Percentiles rank a stretch among this genome's conserved stretches.
These are phyloP conservation scores for Apostichopus californicus DNA, from an alignment of 35 echinoderm and acorn worm species.

Conservation along the genomic window DNA sequence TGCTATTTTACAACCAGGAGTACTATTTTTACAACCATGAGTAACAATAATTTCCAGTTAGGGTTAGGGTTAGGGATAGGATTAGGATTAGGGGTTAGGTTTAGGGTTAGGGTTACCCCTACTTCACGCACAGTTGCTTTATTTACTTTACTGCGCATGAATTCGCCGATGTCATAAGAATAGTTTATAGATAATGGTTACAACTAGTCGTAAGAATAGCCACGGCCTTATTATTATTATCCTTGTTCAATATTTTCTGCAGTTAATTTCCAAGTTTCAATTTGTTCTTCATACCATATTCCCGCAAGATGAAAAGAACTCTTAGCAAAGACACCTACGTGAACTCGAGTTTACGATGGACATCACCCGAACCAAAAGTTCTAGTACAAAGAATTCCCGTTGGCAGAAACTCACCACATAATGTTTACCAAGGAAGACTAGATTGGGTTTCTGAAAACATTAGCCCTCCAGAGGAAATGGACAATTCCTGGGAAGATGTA, in stretches of 20 bases:
- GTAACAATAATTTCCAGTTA: no score
- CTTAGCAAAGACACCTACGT: not conserved
- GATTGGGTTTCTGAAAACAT: not conserved
- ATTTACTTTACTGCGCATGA: no score
- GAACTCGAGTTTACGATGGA: not conserved
- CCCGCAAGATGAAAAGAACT: not conserved
- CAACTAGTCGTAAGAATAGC: no score
- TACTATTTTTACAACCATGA: no score
- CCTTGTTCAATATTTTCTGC: not conserved
- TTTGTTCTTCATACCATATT: not conserved
- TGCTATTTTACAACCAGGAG: no score
- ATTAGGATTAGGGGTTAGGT: no score
- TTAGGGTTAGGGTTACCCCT: no score
- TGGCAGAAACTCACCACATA: not conserved
- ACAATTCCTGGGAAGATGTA: not conserved
- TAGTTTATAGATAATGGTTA: no score
- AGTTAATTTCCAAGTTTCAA: not conserved
- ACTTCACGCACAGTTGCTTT: no score
- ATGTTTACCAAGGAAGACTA: not conserved
- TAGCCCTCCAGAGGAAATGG: not conserved
- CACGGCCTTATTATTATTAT: no score
- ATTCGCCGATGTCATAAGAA: no score
- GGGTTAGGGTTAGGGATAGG: no score
- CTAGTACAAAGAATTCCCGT: constrained; percentile 17
- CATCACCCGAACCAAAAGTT: constrained; percentile 30